Percentiles rank a stretch among this genome's conserved stretches.
Evolutionary conservation across 2,797 vertebrate genomes (phyloP).

Genomic region (Peromyscus nudipes): DNA sequence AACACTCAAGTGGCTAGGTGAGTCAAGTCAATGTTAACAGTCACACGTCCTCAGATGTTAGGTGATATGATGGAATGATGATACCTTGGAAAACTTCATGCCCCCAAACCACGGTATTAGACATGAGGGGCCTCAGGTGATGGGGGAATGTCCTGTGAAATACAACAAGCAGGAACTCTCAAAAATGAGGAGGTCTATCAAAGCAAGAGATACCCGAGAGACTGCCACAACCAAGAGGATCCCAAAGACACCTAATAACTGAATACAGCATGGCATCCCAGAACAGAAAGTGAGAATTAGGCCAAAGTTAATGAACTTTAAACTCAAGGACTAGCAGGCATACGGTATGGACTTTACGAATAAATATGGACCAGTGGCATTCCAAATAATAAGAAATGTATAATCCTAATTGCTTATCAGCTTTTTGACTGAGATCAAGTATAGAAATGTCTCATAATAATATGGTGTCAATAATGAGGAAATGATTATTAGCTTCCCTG

Average conservation of each 20-base stretch:
- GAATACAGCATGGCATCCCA: accelerated
- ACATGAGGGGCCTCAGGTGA: background rate
- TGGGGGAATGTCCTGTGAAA: background rate
- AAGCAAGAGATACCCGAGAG: background rate
- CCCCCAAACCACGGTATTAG: background rate
- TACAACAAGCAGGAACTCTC: background rate
- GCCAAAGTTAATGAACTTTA: background rate
- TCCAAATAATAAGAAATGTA: background rate
- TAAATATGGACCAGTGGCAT: background rate
- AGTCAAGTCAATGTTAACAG: background rate
- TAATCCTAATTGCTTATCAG: background rate
- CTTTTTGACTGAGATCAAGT: background rate
- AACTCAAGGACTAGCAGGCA: background rate
- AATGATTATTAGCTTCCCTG: background rate
- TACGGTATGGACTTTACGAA: background rate
- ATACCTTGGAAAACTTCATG: background rate
- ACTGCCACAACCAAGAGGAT: background rate
- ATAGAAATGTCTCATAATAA: background rate
- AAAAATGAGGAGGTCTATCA: background rate
- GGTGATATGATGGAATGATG: background rate
- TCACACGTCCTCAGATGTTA: background rate
- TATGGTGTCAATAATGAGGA: background rate
- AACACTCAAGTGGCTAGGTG: background rate
- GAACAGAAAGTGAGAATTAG: background rate
- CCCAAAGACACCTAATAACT: background rate